These are phyloP conservation scores for Paedocypris micromegethes DNA, from an alignment of 2,797 vertebrate species.

Conservation along the genomic window DNA sequence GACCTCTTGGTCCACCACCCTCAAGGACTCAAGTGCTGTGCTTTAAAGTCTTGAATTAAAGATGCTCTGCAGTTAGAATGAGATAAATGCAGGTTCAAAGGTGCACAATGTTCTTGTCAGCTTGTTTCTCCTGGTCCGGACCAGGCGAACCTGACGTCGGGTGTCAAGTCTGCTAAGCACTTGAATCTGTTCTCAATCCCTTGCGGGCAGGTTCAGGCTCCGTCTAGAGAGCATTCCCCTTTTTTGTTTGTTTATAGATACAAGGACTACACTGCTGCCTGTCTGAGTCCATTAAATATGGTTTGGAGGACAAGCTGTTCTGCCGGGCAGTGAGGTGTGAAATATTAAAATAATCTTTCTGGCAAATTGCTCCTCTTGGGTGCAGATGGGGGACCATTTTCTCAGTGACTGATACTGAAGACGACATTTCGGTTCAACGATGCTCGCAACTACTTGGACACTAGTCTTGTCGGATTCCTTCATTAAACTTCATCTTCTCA, in stretches of 20 bases:
- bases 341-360: slow-evolving; percentile 42
- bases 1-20: no score
- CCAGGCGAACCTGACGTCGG: slow-evolving; percentile 3
- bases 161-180: slow-evolving; percentile 23
- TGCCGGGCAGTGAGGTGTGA: slow-evolving; percentile 37
- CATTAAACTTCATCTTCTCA: slow-evolving; percentile 38
- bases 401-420: slow-evolving; percentile 23
- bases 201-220: slow-evolving; percentile 12
- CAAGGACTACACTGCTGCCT: slow-evolving; percentile 8
- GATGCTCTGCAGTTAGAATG: no score
- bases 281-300: slow-evolving; percentile 39
- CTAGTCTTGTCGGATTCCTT: slow-evolving; percentile 23
- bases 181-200: neutral
- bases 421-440: slow-evolving; percentile 19
- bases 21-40: no score
- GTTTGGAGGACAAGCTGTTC: slow-evolving; percentile 38
- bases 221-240: slow-evolving; percentile 9
- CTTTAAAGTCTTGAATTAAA: no score
- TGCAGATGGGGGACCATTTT: slow-evolving; percentile 18
- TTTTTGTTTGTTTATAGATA: slow-evolving; percentile 30
- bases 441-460: neutral
- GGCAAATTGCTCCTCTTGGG: slow-evolving; percentile 38
- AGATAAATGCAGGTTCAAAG: slow-evolving; percentile 8
- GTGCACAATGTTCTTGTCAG: neutral
- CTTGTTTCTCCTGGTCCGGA: neutral